Conservation (phyloP, 2,113 vertebrate genomes). For the Triplophysa rosa region DNA sequence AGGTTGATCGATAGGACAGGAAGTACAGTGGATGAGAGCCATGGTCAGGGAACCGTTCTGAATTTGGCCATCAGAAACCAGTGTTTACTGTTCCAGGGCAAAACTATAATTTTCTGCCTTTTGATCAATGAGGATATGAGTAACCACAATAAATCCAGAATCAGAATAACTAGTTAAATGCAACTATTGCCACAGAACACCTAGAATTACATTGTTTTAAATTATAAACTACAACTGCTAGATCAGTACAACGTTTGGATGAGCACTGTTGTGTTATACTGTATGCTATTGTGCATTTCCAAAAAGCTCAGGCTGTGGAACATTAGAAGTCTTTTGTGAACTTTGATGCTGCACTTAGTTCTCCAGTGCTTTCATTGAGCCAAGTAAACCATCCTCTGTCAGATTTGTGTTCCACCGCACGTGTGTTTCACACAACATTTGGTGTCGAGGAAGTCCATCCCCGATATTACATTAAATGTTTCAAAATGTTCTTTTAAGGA, state of each 20-base stretch:
- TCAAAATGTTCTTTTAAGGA: slow-evolving; percentile 34
- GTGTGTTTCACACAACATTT: slow-evolving; percentile 26
- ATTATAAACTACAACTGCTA: slow-evolving; percentile 12
- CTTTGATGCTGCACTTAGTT: slow-evolving; percentile 8
- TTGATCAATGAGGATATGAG: slow-evolving; percentile 19
- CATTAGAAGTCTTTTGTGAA: background rate
- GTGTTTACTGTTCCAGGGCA: slow-evolving; percentile 20
- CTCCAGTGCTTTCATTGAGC: background rate
- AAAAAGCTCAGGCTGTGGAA: background rate
- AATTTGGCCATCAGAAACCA: slow-evolving; percentile 52
- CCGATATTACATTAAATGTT: slow-evolving; percentile 43
- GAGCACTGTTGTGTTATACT: background rate
- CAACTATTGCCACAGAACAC: background rate
- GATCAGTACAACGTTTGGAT: background rate
- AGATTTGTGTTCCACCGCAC: background rate
- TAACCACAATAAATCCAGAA: slow-evolving; percentile 7
- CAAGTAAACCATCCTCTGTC: slow-evolving; percentile 3
- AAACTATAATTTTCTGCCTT: background rate
- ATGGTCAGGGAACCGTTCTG: slow-evolving; percentile 40
- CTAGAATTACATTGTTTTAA: background rate
- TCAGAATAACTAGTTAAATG: slow-evolving; percentile 2
- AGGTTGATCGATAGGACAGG: slow-evolving; percentile 54
- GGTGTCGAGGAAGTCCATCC: slow-evolving; percentile 25
- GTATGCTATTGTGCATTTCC: background rate
- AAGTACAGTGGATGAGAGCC: slow-evolving; percentile 48